Conservation (phyloP, 2,113 vertebrate species). For the Macroglossus sobrinus region DNA sequence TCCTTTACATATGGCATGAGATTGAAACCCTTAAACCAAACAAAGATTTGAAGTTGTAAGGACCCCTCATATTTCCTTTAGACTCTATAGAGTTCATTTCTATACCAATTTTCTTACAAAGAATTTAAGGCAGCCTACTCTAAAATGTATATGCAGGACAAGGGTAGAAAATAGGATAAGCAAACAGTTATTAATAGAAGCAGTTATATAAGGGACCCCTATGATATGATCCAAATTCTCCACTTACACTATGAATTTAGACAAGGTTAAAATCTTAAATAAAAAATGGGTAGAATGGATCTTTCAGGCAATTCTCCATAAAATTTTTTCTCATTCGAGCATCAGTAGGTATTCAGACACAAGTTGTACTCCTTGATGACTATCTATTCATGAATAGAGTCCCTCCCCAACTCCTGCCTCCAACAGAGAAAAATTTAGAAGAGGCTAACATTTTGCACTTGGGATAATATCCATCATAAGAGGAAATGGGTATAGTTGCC, state of each 20-base stretch:
- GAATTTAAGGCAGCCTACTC: neutral
- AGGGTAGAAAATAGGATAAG: neutral
- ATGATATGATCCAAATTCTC: neutral
- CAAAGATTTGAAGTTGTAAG: neutral
- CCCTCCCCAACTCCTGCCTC: neutral
- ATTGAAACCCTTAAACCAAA: neutral
- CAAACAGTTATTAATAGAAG: neutral
- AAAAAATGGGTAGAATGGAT: neutral
- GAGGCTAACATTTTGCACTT: neutral
- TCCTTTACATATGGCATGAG: neutral
- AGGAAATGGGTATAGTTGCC: neutral
- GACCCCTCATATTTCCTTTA: neutral
- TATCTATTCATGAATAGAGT: neutral
- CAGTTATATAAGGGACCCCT: neutral
- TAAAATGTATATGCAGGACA: neutral
- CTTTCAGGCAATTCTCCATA: neutral
- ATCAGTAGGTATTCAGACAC: neutral
- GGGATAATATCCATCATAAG: neutral
- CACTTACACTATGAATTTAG: neutral
- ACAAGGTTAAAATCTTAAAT: neutral
- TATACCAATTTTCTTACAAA: neutral
- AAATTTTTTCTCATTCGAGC: neutral
- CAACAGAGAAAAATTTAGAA: neutral
- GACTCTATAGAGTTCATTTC: neutral
- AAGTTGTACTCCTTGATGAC: neutral